Evolutionary conservation across 2,797 vertebrate species (phyloP), one percentile per base, ranked within the genome.

Genomic region (Pseudomugil tenellus): DNA sequence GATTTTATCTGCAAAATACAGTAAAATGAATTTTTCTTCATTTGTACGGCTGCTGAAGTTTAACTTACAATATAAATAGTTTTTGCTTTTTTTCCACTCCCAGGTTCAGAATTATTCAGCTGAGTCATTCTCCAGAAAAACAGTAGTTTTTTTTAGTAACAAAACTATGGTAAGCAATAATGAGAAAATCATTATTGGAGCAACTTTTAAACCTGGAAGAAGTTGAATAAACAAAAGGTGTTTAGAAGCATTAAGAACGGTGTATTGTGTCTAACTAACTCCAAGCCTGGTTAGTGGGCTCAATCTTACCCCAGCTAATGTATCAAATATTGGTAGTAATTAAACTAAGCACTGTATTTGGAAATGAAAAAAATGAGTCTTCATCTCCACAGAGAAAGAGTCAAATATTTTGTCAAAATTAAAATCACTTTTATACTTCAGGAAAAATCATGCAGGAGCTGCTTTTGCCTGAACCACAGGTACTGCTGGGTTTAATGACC

Each of bases 401-500:
- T 39, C 37, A 16, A 39, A 39, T 14, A 39, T 39, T 21, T 7
- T 5, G 41, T 8, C 7, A 19, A 46, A 46, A 46, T 46, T 4
- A 46, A 46, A 46, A 46, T n/a, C 2, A 12, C 10, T 23, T 49
- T 11, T 25, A 11, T 3, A 23, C 4, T 23, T 9, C 3, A 21
- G 23, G 37, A 60, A 37, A 53, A 58, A 23, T 41, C 35, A 60
- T 52, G 6, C n/a, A 80, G 59, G 72, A 61, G 4, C 46, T 29
- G 28, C 53, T 58, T 72, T 17, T 6, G 25, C 55, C 63, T 21
- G 26, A 66, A 66, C 63, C 64, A 21, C 31, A 62, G 55, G 68
- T 70, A 52, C 43, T 28, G 63, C 28, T 49, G 53, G 62, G 68
- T 74, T 74, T 59, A 74, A 67, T 58, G 59, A 76, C 68, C 66